Base-by-base conservation (phyloP, 2,888 invertebrate genomes). In the Alentia gelatinosa region DNA sequence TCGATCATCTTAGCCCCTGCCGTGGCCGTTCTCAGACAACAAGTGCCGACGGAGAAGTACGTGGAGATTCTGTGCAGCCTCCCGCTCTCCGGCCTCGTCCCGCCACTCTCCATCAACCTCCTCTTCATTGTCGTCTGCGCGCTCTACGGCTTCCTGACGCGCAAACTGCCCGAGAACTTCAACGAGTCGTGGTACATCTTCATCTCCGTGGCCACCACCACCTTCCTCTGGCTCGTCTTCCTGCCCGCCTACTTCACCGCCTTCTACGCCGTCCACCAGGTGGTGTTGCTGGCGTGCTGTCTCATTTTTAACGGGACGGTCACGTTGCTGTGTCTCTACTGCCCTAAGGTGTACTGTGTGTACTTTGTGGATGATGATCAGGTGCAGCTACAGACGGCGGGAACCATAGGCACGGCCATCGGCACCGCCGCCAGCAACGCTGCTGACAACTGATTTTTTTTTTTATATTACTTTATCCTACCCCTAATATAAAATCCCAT, bases 1-100 rank as follows among this genome's bases (percentile, higher is more conserved):
- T 37, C 63, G 5, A 35, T 37, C 39, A 89, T 89, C 30, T 5
- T 89, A 37, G 56, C 26, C 35, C 63, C 68, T 1, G 63, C 89
- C 12, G 12, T 42, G 3, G 12, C 75, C 30, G 12, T 74, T 9
- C 30, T 30, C 7, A 12, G 89, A 3, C 39, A 42, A 47, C 74
- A 35, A 63, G 75, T 93, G 50, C 79, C 89, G 37, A 94, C 93
- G 7, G 93, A 93, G 90, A 92, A 92, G 50, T 93, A 93, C 90
- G 94, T 94, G 56, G 94, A 94, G 91, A 89, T 93, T 83, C 92
- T 92, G 83, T 95, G 94, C 91, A 92, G 93, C 50, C 93, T 94
- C 35, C 94, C 94, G 0, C 90, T 92, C 30, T 91, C 91, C 0
- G 93, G 93, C 39, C 92, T 95, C 26, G 91, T 94, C 33, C 90